Evolutionary conservation across 2,888 invertebrate species (phyloP), one percentile per base, ranked within the genome.

Genomic region (Lasioglossum marginatum): DNA sequence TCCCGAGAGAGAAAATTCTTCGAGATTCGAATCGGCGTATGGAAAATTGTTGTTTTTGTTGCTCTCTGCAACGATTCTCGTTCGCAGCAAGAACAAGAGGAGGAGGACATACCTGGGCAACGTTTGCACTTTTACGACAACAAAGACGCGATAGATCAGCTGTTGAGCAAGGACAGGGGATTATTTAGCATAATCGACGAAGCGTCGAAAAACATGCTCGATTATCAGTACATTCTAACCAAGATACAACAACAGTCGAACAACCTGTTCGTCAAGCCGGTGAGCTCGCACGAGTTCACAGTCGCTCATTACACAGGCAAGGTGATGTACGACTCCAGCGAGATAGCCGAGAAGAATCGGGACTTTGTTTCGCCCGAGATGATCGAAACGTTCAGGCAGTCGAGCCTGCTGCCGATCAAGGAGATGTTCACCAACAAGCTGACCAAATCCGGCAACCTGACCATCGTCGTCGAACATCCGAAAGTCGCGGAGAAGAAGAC

Each of bases 301-400:
- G 97, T 99, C 40, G 97, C 98, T 40, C 99, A 99, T 95, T 99
- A 98, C 93, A 98, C 98, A 23, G 99, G 99, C 31, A 97, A 97
- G 95, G 97, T 99, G 23, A 97, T 96, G 91, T 99, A 99, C 94
- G 97, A 98, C 92, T 97, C 97, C 0, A 96, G 97, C 87, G 97
- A 98, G 93, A 98, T 99, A 96, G 96, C 98, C 40, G 97, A 98
- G 92, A 98, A 98, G 95, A 99, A 99, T 95, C 97, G 98, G 79
- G 99, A 99, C 94, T 98, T 98, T 93, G 96, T 99, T 23, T 98
- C 98, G 0, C 98, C 98, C 0, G 99, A 99, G 96, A 97, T 99
- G 96, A 97, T 98, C 82, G 98, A 98, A 95, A 97, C 97, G 0
- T 96, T 99, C 96, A 96, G 99, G 89, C 96, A 97, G 34, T 99